Base-by-base conservation (phyloP, 2,888 invertebrate genomes). In the Cheilosia variabilis region DNA sequence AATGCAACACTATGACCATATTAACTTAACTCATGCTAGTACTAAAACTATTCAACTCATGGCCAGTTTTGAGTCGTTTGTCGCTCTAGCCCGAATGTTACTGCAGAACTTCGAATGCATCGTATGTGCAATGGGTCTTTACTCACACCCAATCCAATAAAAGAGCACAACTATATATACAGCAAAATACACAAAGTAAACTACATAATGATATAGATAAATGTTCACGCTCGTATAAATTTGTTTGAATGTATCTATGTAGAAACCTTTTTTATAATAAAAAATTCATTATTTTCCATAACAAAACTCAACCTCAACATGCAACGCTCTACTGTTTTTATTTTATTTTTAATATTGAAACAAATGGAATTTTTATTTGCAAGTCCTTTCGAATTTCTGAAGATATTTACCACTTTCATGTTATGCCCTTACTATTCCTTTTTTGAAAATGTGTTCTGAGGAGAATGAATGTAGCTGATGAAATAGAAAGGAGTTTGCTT, bases 291-390 rank as follows among this genome's bases (percentile, higher is more conserved):
- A 45, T 45, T 45, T 15, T 7, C n/a, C 0, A 45, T 45, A 17
- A 5, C 15, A n/a, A 17, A 15, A 4, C 15, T 17, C 15, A 45
- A 45, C 45, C 17, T n/a, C n/a, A 43, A 45, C 45, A n/a, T 17
- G 17, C 45, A n/a, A 3, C 17, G 45, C 4, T 22, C 1, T 52
- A 53, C 2, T 34, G 2, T 2, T 9, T 34, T 34, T 19, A 17
- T n/a, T 52, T 57, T 71, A 27, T 52, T 58, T 50, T 60, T 62
- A 27, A 31, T 52, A 43, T 72, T 50, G 52, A 72, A 72, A 62
- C 60, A 72, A 72, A 72, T 72, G 41, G 72, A 72, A 72, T 72
- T 72, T 72, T 27, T 72, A 72, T 72, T 72, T 72, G 60, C 72
- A 34, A 31, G 43, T 62, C 24, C 72, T 62, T 72, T 62, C 27